A percentile compares a stretch with the other conserved stretches of the same genome.
Conservation (phyloP, 2,888 invertebrate species). For the Rhagium mordax region DNA sequence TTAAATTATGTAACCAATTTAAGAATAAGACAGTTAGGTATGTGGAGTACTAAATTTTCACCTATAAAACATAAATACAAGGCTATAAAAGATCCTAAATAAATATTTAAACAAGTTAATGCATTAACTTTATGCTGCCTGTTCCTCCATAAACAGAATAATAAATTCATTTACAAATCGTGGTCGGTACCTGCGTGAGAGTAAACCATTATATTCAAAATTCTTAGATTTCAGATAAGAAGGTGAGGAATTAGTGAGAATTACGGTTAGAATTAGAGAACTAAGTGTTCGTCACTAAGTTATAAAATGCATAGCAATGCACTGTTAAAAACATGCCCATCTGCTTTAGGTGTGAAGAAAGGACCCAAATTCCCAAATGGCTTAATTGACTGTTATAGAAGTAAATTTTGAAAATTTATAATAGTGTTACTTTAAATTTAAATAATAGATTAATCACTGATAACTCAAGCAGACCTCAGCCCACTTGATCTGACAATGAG, state of each 20-base stretch:
- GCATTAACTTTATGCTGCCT: slow-evolving; percentile 2
- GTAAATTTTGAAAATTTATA: no score
- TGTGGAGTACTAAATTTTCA: not conserved
- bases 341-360: not conserved
- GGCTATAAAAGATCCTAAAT: slow-evolving; percentile 21
- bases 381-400: not conserved
- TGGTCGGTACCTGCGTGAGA: slow-evolving; percentile 16
- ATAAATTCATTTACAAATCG: slow-evolving; percentile 17
- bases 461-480: no score
- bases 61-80: not conserved
- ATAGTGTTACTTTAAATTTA: no score
- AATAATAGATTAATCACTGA: no score
- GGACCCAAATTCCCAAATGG: not conserved
- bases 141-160: not conserved
- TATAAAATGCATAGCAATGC: not conserved
- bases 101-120: slow-evolving; percentile 17
- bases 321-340: not conserved
- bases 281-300: not conserved
- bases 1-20: not conserved
- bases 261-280: slow-evolving; percentile 16
- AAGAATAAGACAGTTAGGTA: not conserved
- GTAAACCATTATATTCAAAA: slow-evolving; percentile 19
- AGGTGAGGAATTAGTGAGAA: slow-evolving; percentile 12
- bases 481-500: no score
- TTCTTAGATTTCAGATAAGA: slow-evolving; percentile 21